Percentiles rank a stretch among this genome's conserved stretches.
Evolutionary conservation across 2,113 vertebrate genomes (phyloP).

Genomic region (Hylia prasina): DNA sequence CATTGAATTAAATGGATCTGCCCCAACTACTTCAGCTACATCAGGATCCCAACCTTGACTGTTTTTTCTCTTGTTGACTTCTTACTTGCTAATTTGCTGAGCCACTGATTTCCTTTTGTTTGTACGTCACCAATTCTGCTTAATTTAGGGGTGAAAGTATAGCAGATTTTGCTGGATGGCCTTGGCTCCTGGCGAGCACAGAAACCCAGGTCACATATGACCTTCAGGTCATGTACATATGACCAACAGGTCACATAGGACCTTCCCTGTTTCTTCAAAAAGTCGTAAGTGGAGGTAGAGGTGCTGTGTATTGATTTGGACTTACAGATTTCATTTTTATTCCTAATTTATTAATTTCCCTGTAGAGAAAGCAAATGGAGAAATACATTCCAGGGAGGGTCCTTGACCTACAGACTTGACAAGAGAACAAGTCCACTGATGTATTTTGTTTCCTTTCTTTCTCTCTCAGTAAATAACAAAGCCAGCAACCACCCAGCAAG

Average conservation of each 20-base stretch:
- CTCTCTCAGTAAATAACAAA: slow-evolving; percentile 3
- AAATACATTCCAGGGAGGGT: not conserved
- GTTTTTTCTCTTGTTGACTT: slow-evolving; percentile 12
- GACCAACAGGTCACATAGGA: not conserved
- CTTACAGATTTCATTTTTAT: slow-evolving; percentile 10
- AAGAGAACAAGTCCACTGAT: not conserved
- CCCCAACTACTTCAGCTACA: not conserved
- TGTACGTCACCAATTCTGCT: slow-evolving; percentile 6
- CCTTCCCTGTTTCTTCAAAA: not conserved
- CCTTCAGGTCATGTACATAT: not conserved
- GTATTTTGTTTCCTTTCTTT: slow-evolving; percentile 2
- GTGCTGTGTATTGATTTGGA: slow-evolving; percentile 13
- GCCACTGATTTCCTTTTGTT: slow-evolving; percentile 49
- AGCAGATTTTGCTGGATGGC: not conserved
- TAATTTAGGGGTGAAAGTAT: not conserved
- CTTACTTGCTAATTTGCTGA: slow-evolving; percentile 45
- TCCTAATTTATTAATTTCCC: not conserved
- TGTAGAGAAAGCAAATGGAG: not conserved
- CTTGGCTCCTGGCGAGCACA: not conserved
- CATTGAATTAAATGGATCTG: not conserved
- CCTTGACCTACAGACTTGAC: not conserved
- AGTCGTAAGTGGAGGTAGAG: not conserved
- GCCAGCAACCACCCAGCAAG: not conserved
- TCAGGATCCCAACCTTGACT: not conserved
- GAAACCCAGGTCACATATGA: not conserved